Conservation (phyloP, 2,888 invertebrate species). For the Xylophagus ater region DNA sequence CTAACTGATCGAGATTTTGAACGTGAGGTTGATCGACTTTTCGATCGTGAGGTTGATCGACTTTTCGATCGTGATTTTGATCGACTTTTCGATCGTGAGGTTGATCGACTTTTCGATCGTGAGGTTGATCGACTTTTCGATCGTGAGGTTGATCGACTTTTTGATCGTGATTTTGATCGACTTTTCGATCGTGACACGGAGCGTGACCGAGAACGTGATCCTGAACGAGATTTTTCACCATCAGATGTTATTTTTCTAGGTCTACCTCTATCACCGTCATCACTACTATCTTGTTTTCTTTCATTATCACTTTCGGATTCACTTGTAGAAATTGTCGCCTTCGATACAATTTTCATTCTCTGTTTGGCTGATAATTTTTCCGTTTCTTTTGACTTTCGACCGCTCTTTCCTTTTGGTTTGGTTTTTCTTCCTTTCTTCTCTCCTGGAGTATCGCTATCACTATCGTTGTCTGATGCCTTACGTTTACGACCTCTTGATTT, state of each 20-base stretch:
- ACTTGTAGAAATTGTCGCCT: conserved; percentile 88
- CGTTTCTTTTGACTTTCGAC: conserved; percentile 16
- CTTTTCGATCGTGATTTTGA: conserved; percentile 22
- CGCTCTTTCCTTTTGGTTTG: conserved; percentile 24
- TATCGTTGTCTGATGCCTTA: conserved; percentile 40
- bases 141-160: conserved; percentile 28
- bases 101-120: conserved; percentile 37
- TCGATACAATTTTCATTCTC: conserved; percentile 80
- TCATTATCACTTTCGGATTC: conserved; percentile 60
- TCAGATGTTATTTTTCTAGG: conserved; percentile 48
- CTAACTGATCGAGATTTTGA: conserved; percentile 36
- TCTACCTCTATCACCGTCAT: conserved; percentile 41
- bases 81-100: conserved; percentile 10
- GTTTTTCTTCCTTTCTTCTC: conserved; percentile 38
- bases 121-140: conserved; percentile 32
- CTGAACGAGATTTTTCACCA: conserved; percentile 44
- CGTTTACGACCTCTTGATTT: conserved; percentile 40
- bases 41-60: conserved; percentile 27
- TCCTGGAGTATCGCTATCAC: conserved; percentile 57
- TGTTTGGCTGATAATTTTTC: conserved; percentile 68
- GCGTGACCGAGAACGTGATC: conserved; percentile 20
- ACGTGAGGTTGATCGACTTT: conserved; percentile 21
- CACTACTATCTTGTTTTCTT: conserved; percentile 45
- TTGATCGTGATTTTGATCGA: conserved; percentile 34
- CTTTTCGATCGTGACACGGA: conserved; percentile 33